Conservation (phyloP, 2,797 vertebrate species). For the Delichon dasypus region DNA sequence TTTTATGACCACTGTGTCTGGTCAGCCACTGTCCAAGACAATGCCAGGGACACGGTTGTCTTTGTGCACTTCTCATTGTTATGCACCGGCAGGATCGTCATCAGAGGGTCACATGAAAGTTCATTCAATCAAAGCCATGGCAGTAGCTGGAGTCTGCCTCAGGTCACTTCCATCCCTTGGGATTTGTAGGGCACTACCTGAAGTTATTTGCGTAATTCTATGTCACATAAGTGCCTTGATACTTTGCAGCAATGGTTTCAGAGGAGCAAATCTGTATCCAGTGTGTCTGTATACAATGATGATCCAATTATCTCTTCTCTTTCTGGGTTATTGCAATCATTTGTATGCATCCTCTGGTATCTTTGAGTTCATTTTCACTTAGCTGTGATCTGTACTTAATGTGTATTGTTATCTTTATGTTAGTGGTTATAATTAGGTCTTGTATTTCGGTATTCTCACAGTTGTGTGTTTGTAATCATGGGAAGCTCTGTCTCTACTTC, state of each 20-base stretch:
- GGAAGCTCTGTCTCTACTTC: neutral
- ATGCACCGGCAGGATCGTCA: conserved; percentile 58
- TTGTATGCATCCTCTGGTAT: neutral
- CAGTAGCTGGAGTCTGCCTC: conserved; percentile 57
- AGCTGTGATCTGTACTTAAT: neutral
- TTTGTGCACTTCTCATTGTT: conserved; percentile 64
- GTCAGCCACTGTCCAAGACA: conserved; percentile 13
- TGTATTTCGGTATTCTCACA: neutral
- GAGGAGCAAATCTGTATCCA: conserved; percentile 6
- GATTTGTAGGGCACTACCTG: conserved; percentile 60
- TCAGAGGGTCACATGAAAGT: conserved; percentile 66
- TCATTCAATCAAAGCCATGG: conserved; percentile 75
- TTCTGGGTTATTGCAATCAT: neutral
- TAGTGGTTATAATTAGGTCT: neutral
- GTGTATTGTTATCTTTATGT: neutral
- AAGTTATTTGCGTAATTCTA: conserved; percentile 67
- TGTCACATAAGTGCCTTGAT: conserved; percentile 25
- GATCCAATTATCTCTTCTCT: neutral
- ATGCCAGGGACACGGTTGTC: conserved; percentile 37
- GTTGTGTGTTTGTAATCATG: neutral
- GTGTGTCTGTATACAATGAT: neutral
- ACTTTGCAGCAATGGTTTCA: conserved; percentile 31
- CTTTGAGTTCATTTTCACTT: neutral
- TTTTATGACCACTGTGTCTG: neutral
- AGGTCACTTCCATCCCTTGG: conserved; percentile 65